Evolutionary conservation across 2,888 invertebrate species (phyloP).

Genomic region (Drosophila testacea): DNA sequence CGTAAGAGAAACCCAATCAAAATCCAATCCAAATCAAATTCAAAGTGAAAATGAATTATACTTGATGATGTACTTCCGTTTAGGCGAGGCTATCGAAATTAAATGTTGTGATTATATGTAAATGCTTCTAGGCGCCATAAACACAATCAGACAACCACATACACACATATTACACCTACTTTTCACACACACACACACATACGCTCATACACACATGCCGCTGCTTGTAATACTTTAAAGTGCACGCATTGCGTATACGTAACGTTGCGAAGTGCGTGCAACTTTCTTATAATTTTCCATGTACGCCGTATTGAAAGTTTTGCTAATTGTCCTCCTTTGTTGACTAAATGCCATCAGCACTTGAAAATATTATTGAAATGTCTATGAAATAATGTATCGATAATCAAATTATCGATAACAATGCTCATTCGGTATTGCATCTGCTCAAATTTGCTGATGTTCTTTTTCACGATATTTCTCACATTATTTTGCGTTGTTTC

Average conservation of each 20-base stretch:
- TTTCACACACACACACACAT: conserved; percentile 25
- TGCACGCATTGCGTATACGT: conserved; percentile 68
- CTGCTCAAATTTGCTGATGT: conserved; percentile 62
- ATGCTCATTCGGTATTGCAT: conserved; percentile 46
- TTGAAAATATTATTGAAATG: conserved; percentile 73
- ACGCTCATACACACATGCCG: conserved; percentile 47
- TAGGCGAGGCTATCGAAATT: conserved; percentile 60
- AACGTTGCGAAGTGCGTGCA: conserved; percentile 40
- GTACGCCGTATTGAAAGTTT: conserved; percentile 75
- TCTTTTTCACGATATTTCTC: background rate
- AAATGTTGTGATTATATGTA: conserved; percentile 75
- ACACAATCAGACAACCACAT: conserved; percentile 37
- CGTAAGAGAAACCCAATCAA: conserved; percentile 24
- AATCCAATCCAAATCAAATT: conserved; percentile 2
- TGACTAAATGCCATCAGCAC: conserved; percentile 77
- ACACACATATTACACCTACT: conserved; percentile 7
- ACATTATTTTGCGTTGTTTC: conserved; percentile 21
- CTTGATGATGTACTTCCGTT: conserved; percentile 56
- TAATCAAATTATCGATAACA: conserved; percentile 35
- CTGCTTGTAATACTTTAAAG: conserved; percentile 38
- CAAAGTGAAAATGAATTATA: conserved; percentile 30
- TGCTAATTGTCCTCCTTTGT: conserved; percentile 57
- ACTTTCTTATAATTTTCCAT: conserved; percentile 8
- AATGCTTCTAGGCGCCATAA: conserved; percentile 70
- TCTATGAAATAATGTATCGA: conserved; percentile 39